phyloP scores from a whole-genome alignment of 2,888 invertebrate species.

The Magallana nippona region DNA sequence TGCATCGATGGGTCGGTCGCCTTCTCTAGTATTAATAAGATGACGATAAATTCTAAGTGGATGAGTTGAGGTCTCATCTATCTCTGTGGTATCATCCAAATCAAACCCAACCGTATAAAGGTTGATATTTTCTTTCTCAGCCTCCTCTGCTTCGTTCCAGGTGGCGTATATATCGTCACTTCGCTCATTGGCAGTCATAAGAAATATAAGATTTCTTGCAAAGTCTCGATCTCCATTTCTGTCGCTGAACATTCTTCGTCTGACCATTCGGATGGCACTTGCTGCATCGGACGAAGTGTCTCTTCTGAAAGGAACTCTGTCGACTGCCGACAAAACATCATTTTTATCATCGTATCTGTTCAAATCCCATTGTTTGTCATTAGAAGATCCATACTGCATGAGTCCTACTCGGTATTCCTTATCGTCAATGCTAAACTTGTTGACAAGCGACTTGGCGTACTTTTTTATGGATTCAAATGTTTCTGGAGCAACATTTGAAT shows the following conservation, averaged over 20 bases:
- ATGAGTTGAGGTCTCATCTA: conserved; percentile 68
- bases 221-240: conserved; percentile 68
- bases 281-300: conserved; percentile 66
- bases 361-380: conserved; percentile 41
- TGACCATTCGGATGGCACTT: conserved; percentile 65
- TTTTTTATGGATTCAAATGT: conserved; percentile 63
- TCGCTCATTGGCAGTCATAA: conserved; percentile 68
- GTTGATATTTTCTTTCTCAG: conserved; percentile 61
- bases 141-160: conserved; percentile 47
- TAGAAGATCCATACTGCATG: conserved; percentile 64
- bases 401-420: conserved; percentile 64
- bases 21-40: conserved; percentile 46
- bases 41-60: conserved; percentile 58
- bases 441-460: conserved; percentile 58
- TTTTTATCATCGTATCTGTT: conserved; percentile 46
- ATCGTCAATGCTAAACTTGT: conserved; percentile 64
- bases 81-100: conserved; percentile 57
- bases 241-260: conserved; percentile 65
- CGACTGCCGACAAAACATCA: conserved; percentile 51
- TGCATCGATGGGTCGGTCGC: background rate
- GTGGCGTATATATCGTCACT: conserved; percentile 55
- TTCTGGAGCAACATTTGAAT: conserved; percentile 59
- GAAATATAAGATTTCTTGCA: conserved; percentile 68
- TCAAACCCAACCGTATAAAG: conserved; percentile 71
- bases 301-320: conserved; percentile 36